These are phyloP conservation scores for Agrilus biguttatus DNA, from an alignment of 2,888 invertebrate species.

Conservation along the genomic window DNA sequence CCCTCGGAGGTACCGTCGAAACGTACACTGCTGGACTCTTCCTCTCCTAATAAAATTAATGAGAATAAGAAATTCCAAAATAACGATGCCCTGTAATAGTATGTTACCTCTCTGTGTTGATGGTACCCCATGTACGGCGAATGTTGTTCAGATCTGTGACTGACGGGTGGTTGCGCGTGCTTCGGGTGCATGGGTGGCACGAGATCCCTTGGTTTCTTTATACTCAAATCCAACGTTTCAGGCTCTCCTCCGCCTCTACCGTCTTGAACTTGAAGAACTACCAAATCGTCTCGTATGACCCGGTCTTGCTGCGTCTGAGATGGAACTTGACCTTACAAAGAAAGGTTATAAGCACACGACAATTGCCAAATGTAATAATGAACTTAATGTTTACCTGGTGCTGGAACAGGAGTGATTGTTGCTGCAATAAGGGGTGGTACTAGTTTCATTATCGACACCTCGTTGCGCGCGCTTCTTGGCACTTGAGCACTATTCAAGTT, in stretches of 20 bases:
- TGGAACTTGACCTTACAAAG: too few species aligned
- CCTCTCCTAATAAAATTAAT: conserved; percentile 27
- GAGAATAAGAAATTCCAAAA: conserved; percentile 1
- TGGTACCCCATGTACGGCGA: conserved; percentile 10
- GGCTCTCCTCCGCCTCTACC: conserved; percentile 22
- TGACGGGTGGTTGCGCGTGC: conserved; percentile 15
- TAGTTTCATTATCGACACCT: conserved; percentile 27
- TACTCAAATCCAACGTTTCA: conserved; percentile 57
- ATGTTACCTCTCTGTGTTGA: not conserved
- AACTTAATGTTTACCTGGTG: conserved; percentile 12
- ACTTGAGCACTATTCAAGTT: conserved; percentile 23
- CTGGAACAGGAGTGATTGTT: conserved; percentile 50
- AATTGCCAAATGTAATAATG: not conserved
- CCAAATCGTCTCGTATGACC: conserved; percentile 40
- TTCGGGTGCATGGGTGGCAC: conserved; percentile 22
- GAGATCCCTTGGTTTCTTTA: conserved; percentile 50
- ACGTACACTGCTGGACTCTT: conserved; percentile 33
- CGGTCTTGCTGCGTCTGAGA: not conserved
- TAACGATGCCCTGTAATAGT: conserved; percentile 3
- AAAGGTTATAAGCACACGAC: too few species aligned
- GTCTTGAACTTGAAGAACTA: conserved; percentile 41
- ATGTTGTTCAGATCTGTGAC: conserved; percentile 13
- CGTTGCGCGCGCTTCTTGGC: conserved; percentile 18
- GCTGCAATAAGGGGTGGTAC: conserved; percentile 46
- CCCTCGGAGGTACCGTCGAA: conserved; percentile 29